Evolutionary conservation across 2,113 vertebrate species (phyloP).

Genomic region (Xerus inauris): DNA sequence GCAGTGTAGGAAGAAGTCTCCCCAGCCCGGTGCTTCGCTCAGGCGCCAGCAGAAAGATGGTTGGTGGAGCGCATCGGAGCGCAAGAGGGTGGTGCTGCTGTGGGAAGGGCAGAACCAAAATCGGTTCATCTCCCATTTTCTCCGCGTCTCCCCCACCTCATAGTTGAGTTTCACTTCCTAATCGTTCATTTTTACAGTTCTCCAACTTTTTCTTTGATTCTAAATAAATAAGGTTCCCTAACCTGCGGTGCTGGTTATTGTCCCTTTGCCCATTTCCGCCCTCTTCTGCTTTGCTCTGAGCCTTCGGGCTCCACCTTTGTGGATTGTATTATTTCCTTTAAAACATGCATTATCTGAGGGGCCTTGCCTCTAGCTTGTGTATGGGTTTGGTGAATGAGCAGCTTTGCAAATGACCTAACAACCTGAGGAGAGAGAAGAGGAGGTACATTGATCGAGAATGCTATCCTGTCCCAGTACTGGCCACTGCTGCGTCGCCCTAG

Average conservation of each 20-base stretch:
- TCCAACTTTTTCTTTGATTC: background rate
- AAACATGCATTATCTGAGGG: background rate
- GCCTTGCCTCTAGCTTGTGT: background rate
- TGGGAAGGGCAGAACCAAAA: background rate
- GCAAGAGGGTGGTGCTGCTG: background rate
- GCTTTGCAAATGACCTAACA: too few relatives aligned
- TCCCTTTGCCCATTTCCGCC: background rate
- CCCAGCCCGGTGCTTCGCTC: fast-evolving
- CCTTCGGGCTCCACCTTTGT: background rate
- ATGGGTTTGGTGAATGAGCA: background rate
- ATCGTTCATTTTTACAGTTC: background rate
- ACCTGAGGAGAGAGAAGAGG: background rate
- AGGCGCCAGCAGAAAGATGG: fast-evolving
- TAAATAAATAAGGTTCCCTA: background rate
- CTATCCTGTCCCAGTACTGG: background rate
- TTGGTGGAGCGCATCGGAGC: background rate
- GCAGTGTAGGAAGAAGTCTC: background rate
- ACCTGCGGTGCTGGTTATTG: too few relatives aligned
- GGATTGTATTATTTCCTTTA: background rate
- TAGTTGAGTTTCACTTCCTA: background rate
- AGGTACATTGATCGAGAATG: too few relatives aligned
- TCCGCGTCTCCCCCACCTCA: background rate
- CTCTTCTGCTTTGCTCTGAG: background rate
- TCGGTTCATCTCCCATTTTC: background rate
- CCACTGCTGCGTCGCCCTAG: background rate